Evolutionary conservation across 2,888 invertebrate species (phyloP).

Genomic region (Rotaria socialis): DNA sequence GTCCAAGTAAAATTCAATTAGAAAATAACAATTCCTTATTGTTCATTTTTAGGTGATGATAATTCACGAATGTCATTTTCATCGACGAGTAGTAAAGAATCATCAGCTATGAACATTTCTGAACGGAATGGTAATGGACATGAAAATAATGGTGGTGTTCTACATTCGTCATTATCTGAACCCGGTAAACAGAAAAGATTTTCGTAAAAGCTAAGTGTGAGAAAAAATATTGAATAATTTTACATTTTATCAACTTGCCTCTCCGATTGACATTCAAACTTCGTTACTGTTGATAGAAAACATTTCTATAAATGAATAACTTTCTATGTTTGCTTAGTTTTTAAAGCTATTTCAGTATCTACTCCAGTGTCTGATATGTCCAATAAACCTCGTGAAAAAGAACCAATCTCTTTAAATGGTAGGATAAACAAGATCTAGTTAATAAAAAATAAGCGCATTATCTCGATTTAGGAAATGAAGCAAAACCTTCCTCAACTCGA

Average conservation of each 20-base stretch:
- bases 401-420: not conserved
- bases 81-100: slow-evolving; percentile 3
- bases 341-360: not conserved
- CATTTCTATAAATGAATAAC: too few relatives aligned
- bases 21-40: too few relatives aligned
- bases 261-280: too few relatives aligned
- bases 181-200: not conserved
- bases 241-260: too few relatives aligned
- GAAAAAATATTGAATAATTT: too few relatives aligned
- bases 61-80: slow-evolving; percentile 29
- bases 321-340: too few relatives aligned
- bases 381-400: not conserved
- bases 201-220: too few relatives aligned
- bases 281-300: too few relatives aligned
- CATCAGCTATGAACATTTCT: not conserved
- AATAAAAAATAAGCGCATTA: too few relatives aligned
- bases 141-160: too few relatives aligned
- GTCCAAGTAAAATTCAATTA: not conserved
- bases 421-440: not conserved
- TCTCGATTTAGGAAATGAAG: not conserved
- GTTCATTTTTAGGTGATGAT: not conserved
- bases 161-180: slow-evolving; percentile 30
- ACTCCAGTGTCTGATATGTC: not conserved
- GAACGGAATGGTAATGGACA: not conserved
- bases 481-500: not conserved